phyloP scores from a whole-genome alignment of 2,888 invertebrate genomes.

The Ptychoptera albimana region DNA sequence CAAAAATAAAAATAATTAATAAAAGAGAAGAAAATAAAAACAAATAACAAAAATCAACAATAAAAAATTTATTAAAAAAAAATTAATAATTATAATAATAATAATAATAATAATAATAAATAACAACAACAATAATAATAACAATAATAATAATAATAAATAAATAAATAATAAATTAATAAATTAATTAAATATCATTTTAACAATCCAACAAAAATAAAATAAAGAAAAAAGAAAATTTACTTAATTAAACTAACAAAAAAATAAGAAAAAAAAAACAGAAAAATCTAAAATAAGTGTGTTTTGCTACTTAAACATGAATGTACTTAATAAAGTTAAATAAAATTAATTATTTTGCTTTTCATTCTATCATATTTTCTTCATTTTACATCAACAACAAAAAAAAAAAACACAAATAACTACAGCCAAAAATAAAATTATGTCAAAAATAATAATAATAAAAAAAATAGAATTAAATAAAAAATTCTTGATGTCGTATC shows the following conservation, averaged over 20 bases:
- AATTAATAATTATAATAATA: no score
- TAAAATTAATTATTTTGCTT: background rate
- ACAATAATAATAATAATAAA: constrained; percentile 5
- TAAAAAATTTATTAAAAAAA: constrained; percentile 2
- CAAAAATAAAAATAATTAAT: constrained; percentile 6
- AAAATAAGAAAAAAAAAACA: no score
- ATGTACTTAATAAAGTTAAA: no score
- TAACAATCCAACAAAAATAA: background rate
- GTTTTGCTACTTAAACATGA: no score
- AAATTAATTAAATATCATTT: constrained; percentile 3
- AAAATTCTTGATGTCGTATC: constrained; percentile 37
- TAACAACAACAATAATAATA: constrained; percentile 6
- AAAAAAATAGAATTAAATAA: constrained; percentile 25
- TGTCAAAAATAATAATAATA: background rate
- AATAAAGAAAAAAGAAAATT: constrained; percentile 1
- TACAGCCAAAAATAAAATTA: background rate
- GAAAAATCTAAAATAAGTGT: no score
- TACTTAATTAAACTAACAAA: background rate
- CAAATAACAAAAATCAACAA: constrained; percentile 9
- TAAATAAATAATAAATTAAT: constrained; percentile 1
- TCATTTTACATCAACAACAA: no score
- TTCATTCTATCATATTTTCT: background rate
- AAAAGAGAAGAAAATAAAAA: constrained; percentile 8
- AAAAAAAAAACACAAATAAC: background rate
- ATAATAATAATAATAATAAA: constrained; percentile 1